Evolutionary conservation across 1,140 invertebrate genomes (phyloP).

Genomic region (Zaprionus nigranus): DNA sequence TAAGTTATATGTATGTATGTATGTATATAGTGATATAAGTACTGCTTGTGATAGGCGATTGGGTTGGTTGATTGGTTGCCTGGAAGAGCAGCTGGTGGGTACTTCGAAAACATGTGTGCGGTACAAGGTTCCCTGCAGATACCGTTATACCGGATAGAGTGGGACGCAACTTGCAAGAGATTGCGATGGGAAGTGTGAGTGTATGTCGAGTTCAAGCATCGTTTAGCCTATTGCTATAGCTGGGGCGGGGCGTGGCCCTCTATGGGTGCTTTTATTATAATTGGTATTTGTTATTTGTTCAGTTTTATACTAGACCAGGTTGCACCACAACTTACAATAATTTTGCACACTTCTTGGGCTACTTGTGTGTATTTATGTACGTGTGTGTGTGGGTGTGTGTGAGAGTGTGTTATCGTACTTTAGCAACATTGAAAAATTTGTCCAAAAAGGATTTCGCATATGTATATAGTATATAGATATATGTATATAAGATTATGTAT

Average conservation of each 20-base stretch:
- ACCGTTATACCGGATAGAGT: not conserved
- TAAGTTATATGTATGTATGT: slow-evolving; percentile 14
- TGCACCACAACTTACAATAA: slow-evolving; percentile 70
- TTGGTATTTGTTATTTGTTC: slow-evolving; percentile 20
- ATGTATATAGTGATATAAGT: too few relatives aligned
- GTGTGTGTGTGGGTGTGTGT: slow-evolving; percentile 15
- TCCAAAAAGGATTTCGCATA: slow-evolving; percentile 76
- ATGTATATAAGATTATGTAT: slow-evolving; percentile 25
- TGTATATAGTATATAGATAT: slow-evolving; percentile 51
- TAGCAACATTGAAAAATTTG: slow-evolving; percentile 80
- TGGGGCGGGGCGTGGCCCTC: not conserved
- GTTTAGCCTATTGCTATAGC: slow-evolving; percentile 45
- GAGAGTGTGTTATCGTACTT: slow-evolving; percentile 23
- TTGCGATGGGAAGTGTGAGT: slow-evolving; percentile 8
- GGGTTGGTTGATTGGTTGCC: slow-evolving; percentile 45
- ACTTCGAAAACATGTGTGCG: slow-evolving; percentile 49
- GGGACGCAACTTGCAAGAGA: not conserved
- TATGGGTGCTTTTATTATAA: not conserved
- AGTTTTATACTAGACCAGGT: slow-evolving; percentile 77
- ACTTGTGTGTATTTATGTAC: slow-evolving; percentile 17
- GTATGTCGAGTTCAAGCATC: slow-evolving; percentile 30
- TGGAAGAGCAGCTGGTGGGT: slow-evolving; percentile 76
- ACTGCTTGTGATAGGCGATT: slow-evolving; percentile 30
- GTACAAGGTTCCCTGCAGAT: slow-evolving; percentile 28
- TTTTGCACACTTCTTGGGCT: slow-evolving; percentile 38